Conservation (phyloP, 2,797 vertebrate genomes). For the Brachyalestes nurse region DNA sequence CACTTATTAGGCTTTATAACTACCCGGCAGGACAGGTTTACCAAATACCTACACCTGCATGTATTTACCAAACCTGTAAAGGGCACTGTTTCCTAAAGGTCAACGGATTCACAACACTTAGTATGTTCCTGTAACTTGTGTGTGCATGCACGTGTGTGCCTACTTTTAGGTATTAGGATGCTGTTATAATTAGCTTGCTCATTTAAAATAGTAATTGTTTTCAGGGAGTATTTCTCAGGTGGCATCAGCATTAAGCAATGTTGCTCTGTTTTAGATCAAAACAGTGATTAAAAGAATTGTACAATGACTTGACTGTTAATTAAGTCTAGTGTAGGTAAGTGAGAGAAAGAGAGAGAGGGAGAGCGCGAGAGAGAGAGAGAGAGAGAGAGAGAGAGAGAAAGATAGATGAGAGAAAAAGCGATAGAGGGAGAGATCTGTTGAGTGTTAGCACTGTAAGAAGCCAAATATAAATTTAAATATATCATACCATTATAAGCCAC, state of each 20-base stretch:
- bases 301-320: slow-evolving; percentile 45
- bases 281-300: slow-evolving; percentile 45
- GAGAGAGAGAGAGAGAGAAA: neutral
- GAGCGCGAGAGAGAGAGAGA: neutral
- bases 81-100: too few species aligned
- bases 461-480: too few species aligned
- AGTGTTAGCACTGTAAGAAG: too few species aligned
- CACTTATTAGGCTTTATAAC: too few species aligned
- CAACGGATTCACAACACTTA: too few species aligned
- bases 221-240: slow-evolving; percentile 57
- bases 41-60: too few species aligned
- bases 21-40: too few species aligned
- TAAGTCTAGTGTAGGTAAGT: slow-evolving; percentile 28
- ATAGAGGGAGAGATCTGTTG: too few species aligned
- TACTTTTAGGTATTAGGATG: slow-evolving; percentile 56
- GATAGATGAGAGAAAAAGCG: too few species aligned
- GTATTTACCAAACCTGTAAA: too few species aligned
- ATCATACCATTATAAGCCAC: too few species aligned
- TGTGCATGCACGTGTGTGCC: slow-evolving; percentile 43
- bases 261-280: slow-evolving; percentile 56
- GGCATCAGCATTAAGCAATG: slow-evolving; percentile 55
- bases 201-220: slow-evolving; percentile 65
- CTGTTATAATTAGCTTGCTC: slow-evolving; percentile 75
- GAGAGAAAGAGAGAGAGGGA: neutral
- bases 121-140: neutral